Base-by-base conservation (phyloP, 2,888 invertebrate species). In the Ariolimax columbianus region DNA sequence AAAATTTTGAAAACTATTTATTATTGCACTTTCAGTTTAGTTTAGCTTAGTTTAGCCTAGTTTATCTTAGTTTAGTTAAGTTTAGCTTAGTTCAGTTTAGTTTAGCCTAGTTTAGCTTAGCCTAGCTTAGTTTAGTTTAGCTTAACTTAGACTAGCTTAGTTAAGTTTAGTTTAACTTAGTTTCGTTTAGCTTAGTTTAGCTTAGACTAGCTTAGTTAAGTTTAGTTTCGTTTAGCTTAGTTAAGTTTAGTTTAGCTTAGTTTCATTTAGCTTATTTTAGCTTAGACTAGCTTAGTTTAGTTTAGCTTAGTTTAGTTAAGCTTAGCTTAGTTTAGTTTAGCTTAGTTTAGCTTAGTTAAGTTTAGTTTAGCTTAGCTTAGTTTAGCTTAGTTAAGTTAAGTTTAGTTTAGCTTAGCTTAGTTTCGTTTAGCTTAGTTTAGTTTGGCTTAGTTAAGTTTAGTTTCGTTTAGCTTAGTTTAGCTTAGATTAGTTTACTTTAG, bases 231-330 rank as follows among this genome's bases (percentile, higher is more conserved):
- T 30, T 77, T n/a, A 30, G 47, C 38, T 72, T 38, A 17, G 36
- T 38, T 77, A 36, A 14, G 73, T 73, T 73, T 73, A 14, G 40
- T 40, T 73, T 40, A 14, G 73, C 30, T 68, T 68, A 68, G 68
- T 68, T 68, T 68, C 3, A 33, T 73, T 43, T 73, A 43, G 23
- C 40, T 73, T 23, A 38, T 17, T 73, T 73, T 38, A 40, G 40
- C 3, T 73, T 73, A 43, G 40, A 40, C 23, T 73, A 23, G 23
- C 40, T 73, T 40, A 26, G 40, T 73, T 73, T 43, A 23, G 40
- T 33, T 38, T 40, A 43, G 47, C 40, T 73, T 73, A 23, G 40
- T 73, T 73, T 73, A 43, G 73, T 73, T 73, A 9, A 26, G 40
- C 40, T 73, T 73, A n/a, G 47, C 11, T 40, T 40, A 3, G 43